phyloP scores from a whole-genome alignment of 2,888 invertebrate genomes.

The Acrobasis repandana region DNA sequence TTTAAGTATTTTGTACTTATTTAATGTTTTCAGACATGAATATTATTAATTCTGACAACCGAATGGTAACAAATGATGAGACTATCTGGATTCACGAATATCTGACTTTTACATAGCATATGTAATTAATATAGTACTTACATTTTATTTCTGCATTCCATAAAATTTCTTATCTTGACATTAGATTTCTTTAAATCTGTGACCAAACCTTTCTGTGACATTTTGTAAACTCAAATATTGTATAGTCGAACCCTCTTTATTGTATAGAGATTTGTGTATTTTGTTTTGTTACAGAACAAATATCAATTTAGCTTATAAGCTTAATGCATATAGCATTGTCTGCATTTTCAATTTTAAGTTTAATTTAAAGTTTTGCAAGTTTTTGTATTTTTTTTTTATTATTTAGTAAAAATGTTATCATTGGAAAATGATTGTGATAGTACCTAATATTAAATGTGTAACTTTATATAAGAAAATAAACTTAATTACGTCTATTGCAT shows the following conservation, averaged over 20 bases:
- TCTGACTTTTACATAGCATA: too few species aligned
- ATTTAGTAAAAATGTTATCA: constrained; percentile 21
- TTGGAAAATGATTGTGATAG: constrained; percentile 33
- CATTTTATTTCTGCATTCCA: background rate
- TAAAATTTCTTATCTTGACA: background rate
- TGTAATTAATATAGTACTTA: too few species aligned
- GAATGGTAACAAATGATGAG: too few species aligned
- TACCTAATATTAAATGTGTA: constrained; percentile 29
- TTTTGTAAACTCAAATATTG: background rate
- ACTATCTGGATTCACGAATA: too few species aligned
- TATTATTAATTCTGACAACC: background rate
- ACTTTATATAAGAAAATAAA: constrained; percentile 25
- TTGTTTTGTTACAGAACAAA: constrained; percentile 7
- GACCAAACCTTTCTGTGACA: constrained; percentile 7
- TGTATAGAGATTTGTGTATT: constrained; percentile 7
- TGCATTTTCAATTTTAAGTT: constrained; percentile 23
- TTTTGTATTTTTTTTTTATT: constrained; percentile 2
- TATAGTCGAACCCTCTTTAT: background rate
- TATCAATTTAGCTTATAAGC: constrained; percentile 14
- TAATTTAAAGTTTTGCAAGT: constrained; percentile 3
- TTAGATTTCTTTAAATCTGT: background rate
- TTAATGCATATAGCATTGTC: constrained; percentile 19
- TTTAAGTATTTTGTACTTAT: background rate
- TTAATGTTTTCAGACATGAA: background rate
- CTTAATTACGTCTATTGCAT: background rate